These are phyloP conservation scores for Brachyhypopomus gauderio DNA, from an alignment of 2,113 vertebrate species.

Conservation along the genomic window DNA sequence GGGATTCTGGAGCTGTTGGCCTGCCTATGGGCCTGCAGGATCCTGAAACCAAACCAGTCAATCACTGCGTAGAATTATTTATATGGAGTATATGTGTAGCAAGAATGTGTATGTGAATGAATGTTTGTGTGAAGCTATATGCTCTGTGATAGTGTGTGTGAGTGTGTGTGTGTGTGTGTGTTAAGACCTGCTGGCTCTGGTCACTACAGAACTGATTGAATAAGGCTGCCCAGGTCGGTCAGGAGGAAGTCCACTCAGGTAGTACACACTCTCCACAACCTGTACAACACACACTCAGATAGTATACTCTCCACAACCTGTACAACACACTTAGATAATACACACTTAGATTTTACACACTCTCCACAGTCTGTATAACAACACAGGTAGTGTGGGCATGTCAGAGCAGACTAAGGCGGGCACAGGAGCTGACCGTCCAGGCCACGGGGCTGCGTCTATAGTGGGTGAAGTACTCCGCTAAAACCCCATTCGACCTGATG, in stretches of 20 bases:
- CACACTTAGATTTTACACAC: slow-evolving; percentile 61
- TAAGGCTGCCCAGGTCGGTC: slow-evolving; percentile 68
- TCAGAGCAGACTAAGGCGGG: not conserved
- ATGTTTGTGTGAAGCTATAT: not conserved
- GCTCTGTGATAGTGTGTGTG: too few relatives aligned
- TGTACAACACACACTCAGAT: slow-evolving; percentile 34
- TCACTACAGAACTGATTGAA: slow-evolving; percentile 66
- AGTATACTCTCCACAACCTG: slow-evolving; percentile 67
- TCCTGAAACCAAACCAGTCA: slow-evolving; percentile 57
- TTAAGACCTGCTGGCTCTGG: slow-evolving; percentile 70
- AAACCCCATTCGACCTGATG: slow-evolving; percentile 81
- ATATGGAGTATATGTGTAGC: not conserved
- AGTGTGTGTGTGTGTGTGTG: too few relatives aligned
- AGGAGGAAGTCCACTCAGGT: slow-evolving; percentile 71
- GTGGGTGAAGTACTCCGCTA: slow-evolving; percentile 82
- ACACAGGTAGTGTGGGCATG: not conserved
- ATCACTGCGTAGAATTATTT: not conserved
- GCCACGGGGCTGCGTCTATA: slow-evolving; percentile 61
- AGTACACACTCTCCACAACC: slow-evolving; percentile 69
- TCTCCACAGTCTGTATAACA: slow-evolving; percentile 61
- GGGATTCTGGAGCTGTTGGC: slow-evolving; percentile 59
- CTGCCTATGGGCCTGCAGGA: slow-evolving; percentile 66
- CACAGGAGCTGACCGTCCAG: slow-evolving; percentile 49
- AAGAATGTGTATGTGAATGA: not conserved
- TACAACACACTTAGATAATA: slow-evolving; percentile 49